Evolutionary conservation across 2,888 invertebrate genomes (phyloP).

Genomic region (Gastrophysa polygoni): DNA sequence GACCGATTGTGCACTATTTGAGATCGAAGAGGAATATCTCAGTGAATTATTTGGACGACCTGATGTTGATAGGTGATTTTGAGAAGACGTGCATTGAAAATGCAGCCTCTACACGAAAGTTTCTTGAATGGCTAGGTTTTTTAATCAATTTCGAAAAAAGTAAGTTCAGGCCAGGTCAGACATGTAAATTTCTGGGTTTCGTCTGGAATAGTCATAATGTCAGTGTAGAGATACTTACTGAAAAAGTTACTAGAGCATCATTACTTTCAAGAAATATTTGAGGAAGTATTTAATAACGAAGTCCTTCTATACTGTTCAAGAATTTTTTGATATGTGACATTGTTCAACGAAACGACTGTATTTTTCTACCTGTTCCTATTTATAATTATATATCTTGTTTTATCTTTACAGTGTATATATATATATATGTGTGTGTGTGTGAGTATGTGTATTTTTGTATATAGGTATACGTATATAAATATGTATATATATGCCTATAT

Average conservation of each 20-base stretch:
- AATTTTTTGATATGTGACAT: too few relatives aligned
- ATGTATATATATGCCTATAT: too few relatives aligned
- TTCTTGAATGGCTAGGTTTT: neutral
- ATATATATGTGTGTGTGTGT: too few relatives aligned
- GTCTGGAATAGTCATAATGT: neutral
- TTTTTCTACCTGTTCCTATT: too few relatives aligned
- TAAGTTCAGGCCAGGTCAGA: conserved; percentile 1
- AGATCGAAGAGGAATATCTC: conserved; percentile 8
- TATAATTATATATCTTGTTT: too few relatives aligned
- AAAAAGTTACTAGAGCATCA: neutral
- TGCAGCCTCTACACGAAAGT: neutral
- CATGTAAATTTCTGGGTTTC: conserved; percentile 21
- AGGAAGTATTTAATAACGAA: neutral
- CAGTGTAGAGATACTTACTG: neutral
- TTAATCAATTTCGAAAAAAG: conserved; percentile 15
- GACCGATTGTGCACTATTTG: conserved; percentile 17
- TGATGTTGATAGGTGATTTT: conserved; percentile 10
- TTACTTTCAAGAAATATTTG: neutral
- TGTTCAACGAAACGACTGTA: too few relatives aligned
- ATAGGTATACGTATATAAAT: too few relatives aligned
- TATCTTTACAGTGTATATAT: too few relatives aligned
- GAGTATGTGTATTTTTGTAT: too few relatives aligned
- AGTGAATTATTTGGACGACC: conserved; percentile 21
- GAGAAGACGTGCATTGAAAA: neutral
- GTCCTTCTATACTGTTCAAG: too few relatives aligned